phyloP scores from a whole-genome alignment of 2,888 invertebrate genomes.

The Vanessa cardui region DNA sequence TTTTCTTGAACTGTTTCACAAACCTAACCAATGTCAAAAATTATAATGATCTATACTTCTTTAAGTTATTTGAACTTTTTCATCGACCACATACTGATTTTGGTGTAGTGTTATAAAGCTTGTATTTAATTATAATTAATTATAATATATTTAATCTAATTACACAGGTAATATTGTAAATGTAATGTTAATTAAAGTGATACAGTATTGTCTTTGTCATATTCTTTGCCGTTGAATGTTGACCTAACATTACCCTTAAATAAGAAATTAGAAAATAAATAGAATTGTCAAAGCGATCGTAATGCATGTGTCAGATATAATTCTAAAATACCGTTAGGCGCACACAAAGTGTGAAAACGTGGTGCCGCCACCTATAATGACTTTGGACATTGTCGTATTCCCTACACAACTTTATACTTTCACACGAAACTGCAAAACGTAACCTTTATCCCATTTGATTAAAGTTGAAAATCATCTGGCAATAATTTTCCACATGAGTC shows the following conservation, averaged over 20 bases:
- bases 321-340: conserved; percentile 45
- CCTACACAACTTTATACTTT: conserved; percentile 34
- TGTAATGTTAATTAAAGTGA: no score
- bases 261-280: conserved; percentile 15
- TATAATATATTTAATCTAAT: no score
- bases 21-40: no score
- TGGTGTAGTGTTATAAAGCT: no score
- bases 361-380: conserved; percentile 46
- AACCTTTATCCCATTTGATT: not conserved
- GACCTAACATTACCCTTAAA: conserved; percentile 9
- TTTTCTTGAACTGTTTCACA: no score
- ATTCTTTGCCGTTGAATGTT: not conserved
- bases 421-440: not conserved
- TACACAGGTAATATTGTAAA: no score
- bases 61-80: no score
- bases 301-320: conserved; percentile 42
- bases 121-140: no score
- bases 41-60: no score
- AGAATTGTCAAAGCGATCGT: conserved; percentile 24
- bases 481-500: not conserved
- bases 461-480: conserved; percentile 20
- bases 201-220: not conserved
- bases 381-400: conserved; percentile 48
- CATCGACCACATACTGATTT: no score
- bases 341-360: conserved; percentile 46